Base-by-base conservation (phyloP, 2,113 vertebrate genomes). In the Burhinus oedicnemus region DNA sequence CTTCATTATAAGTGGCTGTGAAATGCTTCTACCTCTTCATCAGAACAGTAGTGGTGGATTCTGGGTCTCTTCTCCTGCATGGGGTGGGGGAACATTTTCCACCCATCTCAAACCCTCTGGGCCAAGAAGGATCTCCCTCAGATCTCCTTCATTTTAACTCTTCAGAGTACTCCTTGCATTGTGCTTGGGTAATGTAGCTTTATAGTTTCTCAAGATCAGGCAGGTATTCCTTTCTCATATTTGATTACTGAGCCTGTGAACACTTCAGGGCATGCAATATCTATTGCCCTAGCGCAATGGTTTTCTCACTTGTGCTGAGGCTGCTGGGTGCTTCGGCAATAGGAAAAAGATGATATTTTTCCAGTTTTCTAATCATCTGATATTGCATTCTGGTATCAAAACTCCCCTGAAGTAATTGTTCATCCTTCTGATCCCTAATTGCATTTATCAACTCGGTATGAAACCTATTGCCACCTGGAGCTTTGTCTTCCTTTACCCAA, bases 341-440 rank as follows among this genome's bases (percentile, higher is more conserved):
- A 90, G 64, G 71, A 87, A 91, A 89, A 91, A 80, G 45, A 93
- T 89, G 4, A 83, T 93, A 83, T 80, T 96, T 95, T 94, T 76
- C 70, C 38, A 81, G 79, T 95, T 96, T 96, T 95, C 82, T 91
- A 90, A 95, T 96, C 42, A 96, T 91, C 84, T 86, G 81, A 85
- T 96, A 94, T 95, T 97, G 64, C 82, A 94, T 93, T 96, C 93
- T 93, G 64, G 79, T 93, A 92, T 95, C 93, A 90, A 90, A 95
- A 90, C 62, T 93, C 71, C 93, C 84, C 85, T 85, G 91, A 97
- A 95, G 93, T 97, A 96, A 96, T 94, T 97, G 95, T 95, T 96
- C 93, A 86, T 94, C 82, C 72, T 87, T 96, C 90, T 97, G 89
- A 95, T 96, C 84, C 87, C 87, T 96, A 96, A 97, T 94, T 97